These are phyloP conservation scores for Corella eumyota DNA, from an alignment of 23 tunicate species.

Conservation along the genomic window DNA sequence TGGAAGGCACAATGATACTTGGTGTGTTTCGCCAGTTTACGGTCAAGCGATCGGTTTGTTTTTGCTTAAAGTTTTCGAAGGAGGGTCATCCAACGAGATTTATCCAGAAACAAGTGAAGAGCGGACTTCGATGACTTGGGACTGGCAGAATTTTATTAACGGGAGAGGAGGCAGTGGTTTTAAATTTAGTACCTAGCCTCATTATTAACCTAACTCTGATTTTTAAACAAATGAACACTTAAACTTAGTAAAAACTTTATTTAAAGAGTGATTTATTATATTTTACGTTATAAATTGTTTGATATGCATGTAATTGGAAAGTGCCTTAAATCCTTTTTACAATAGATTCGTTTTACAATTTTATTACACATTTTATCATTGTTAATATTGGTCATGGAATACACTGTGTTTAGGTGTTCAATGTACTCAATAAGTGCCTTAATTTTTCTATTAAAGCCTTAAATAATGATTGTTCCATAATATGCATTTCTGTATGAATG, in stretches of 20 bases:
- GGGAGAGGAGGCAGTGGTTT: neutral
- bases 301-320: too few species aligned
- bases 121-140: conserved; percentile 19
- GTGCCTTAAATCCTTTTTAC: too few species aligned
- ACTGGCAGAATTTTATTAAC: conserved; percentile 22
- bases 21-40: conserved; percentile 58
- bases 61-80: conserved; percentile 35
- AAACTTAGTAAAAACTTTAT: neutral
- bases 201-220: neutral
- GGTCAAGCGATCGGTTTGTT: conserved; percentile 23
- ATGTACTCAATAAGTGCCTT: too few species aligned
- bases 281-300: conserved; percentile 1
- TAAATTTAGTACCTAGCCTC: neutral
- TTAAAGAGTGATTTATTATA: neutral
- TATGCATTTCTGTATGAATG: too few species aligned
- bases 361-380: too few species aligned
- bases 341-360: too few species aligned
- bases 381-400: too few species aligned
- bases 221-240: neutral
- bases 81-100: neutral
- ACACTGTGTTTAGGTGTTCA: too few species aligned
- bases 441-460: too few species aligned
- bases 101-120: conserved; percentile 22
- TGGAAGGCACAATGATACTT: conserved; percentile 79
- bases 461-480: too few species aligned